Evolutionary conservation across 2,888 invertebrate species (phyloP).

Genomic region (Eurytoma adleriae): DNA sequence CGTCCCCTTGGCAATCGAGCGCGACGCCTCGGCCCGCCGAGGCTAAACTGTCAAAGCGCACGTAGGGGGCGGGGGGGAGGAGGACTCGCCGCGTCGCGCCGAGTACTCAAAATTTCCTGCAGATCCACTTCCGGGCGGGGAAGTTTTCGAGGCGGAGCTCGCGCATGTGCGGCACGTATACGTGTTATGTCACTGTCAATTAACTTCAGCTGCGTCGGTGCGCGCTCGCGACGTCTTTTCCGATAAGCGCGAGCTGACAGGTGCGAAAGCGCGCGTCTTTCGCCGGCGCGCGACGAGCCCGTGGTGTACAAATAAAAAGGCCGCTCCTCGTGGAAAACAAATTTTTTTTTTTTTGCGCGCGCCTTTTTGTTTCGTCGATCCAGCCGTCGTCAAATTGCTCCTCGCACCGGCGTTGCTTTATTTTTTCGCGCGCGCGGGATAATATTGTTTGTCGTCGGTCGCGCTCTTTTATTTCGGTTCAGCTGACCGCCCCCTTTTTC

Average conservation of each 20-base stretch:
- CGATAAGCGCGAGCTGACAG: slow-evolving; percentile 51
- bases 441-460: no score
- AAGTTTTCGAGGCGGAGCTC: slow-evolving; percentile 24
- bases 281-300: not conserved
- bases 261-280: slow-evolving; percentile 41
- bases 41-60: slow-evolving; percentile 28
- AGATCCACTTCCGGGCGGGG: not conserved
- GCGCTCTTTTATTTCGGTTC: no score
- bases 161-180: slow-evolving; percentile 48
- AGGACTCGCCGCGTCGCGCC: no score
- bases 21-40: not conserved
- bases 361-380: no score
- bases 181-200: slow-evolving; percentile 66
- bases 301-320: not conserved
- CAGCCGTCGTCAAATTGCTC: no score
- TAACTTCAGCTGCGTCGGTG: slow-evolving; percentile 62
- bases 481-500: no score
- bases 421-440: no score
- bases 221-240: slow-evolving; percentile 49
- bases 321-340: not conserved
- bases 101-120: slow-evolving; percentile 5
- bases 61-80: no score
- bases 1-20: no score
- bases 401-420: no score
- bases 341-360: not conserved